These are phyloP conservation scores for Clusia tigrina DNA, from an alignment of 2,888 invertebrate genomes.

Conservation along the genomic window DNA sequence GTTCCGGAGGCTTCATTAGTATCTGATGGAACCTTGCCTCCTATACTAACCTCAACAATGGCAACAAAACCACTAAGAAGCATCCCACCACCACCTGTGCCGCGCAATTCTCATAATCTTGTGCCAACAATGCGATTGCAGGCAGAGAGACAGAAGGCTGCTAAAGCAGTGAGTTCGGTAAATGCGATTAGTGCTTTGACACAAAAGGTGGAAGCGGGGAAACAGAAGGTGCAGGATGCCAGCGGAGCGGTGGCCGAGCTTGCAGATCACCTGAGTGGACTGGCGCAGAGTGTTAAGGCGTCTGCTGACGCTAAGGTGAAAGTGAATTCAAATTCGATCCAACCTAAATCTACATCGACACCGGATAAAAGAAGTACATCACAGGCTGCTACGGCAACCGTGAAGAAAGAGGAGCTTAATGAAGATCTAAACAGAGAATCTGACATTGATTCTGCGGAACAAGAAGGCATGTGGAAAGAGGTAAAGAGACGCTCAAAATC, in stretches of 20 bases:
- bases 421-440: slow-evolving; percentile 71
- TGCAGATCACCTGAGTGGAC: slow-evolving; percentile 59
- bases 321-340: slow-evolving; percentile 25
- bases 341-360: slow-evolving; percentile 44
- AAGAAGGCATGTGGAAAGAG: slow-evolving; percentile 66
- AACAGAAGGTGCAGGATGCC: slow-evolving; percentile 32
- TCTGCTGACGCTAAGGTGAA: slow-evolving; percentile 13
- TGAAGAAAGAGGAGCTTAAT: slow-evolving; percentile 31
- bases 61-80: slow-evolving; percentile 69
- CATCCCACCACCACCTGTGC: slow-evolving; percentile 75
- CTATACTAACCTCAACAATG: slow-evolving; percentile 64
- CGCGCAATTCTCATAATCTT: slow-evolving; percentile 68
- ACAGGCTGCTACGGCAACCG: slow-evolving; percentile 34
- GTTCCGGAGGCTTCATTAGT: slow-evolving; percentile 14
- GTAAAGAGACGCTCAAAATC: slow-evolving; percentile 70
- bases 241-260: slow-evolving; percentile 52
- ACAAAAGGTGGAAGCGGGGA: slow-evolving; percentile 52
- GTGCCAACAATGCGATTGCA: slow-evolving; percentile 51
- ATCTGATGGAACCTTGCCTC: slow-evolving; percentile 43
- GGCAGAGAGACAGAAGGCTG: slow-evolving; percentile 40
- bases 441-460: slow-evolving; percentile 43
- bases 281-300: slow-evolving; percentile 58
- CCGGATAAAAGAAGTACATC: slow-evolving; percentile 40
- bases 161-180: slow-evolving; percentile 40
- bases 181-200: slow-evolving; percentile 56